These are phyloP conservation scores for Doryteuthis pealeii DNA, from an alignment of 1,140 invertebrate genomes.

Conservation along the genomic window DNA sequence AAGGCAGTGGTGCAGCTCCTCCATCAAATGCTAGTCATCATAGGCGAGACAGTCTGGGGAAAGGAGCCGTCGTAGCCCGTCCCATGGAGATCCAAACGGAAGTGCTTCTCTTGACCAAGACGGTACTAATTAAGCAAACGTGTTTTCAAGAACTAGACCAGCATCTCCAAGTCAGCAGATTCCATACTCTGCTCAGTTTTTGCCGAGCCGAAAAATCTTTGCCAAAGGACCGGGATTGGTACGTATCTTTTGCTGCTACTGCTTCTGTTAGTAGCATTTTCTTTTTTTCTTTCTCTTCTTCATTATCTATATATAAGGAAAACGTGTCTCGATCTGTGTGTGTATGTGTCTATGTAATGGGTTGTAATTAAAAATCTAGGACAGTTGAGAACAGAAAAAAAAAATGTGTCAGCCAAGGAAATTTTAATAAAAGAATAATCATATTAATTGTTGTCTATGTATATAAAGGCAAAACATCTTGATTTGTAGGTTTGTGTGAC, in stretches of 20 bases:
- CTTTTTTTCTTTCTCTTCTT: no score
- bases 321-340: no score
- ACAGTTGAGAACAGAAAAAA: no score
- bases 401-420: no score
- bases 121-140: background rate
- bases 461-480: no score
- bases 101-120: background rate
- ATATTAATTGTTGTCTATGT: no score
- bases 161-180: constrained; percentile 17
- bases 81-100: constrained; percentile 12
- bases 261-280: no score
- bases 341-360: no score
- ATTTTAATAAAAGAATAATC: no score
- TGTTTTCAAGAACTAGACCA: background rate
- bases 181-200: constrained; percentile 41
- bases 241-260: background rate
- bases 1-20: background rate
- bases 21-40: background rate
- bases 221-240: constrained; percentile 51
- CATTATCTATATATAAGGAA: no score
- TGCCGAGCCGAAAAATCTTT: constrained; percentile 47
- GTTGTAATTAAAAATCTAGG: no score
- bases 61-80: constrained; percentile 23
- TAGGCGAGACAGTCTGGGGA: background rate
- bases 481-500: no score